Base-by-base conservation (phyloP, 2,888 invertebrate species). In the Dexiosoma caninum region DNA sequence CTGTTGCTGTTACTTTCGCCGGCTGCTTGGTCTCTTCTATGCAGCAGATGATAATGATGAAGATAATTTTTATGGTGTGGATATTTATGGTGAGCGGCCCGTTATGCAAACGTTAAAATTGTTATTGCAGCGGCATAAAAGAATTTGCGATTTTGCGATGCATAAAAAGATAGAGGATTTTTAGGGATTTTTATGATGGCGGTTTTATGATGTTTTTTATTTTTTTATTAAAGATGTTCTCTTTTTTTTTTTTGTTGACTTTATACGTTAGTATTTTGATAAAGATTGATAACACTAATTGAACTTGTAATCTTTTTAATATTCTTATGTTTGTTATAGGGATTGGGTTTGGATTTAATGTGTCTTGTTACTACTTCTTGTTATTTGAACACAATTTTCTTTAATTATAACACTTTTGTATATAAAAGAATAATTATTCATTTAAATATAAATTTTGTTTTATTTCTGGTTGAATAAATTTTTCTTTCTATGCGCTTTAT, bases 51-150 rank as follows among this genome's bases (percentile, higher is more conserved):
- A 19, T 46, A 35, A 62, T 64, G 62, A 37, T 14, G 49, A 16
- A 35, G 21, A 62, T 49, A 49, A 64, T 57, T 64, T 57, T 49
- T 62, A 62, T 53, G 32, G 44, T 69, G 72, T 53, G 57, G 57
- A 21, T 35, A 53, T 35, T 59, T 51, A 66, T 76, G 51, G 49
- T 62, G 66, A 21, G 49, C 14, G 9, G 10, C 42, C 19, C 30
- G 40, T 42, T 30, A 42, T 21, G 59, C 64, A 59, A 69, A 51
- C 46, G 14, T 66, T 62, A 21, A 53, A 55, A 42, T 30, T 74
- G 46, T 62, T 62, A 35, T 53, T 16, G 44, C 44, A 53, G n/a
- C 40, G n/a, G 14, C 60, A 35, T 35, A 30, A 67, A 46, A 10
- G 4, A 35, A 59, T 57, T 10, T 64, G 21, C 27, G 37, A 64